Conservation (phyloP, 2,113 vertebrate species). For the Indicator indicator region DNA sequence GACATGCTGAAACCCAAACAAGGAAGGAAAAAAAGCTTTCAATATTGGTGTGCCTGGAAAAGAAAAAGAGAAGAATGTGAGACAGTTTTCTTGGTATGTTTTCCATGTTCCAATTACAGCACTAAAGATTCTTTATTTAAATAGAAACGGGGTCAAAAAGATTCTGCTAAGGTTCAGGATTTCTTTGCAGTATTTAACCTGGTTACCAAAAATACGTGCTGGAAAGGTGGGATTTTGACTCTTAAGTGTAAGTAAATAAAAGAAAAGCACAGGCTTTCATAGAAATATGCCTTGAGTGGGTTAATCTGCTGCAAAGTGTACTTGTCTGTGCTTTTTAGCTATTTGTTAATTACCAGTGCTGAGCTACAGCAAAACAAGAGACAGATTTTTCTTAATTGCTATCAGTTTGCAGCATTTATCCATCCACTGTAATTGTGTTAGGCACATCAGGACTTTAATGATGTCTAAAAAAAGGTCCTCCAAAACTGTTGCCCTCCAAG, state of each 20-base stretch:
- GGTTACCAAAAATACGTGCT: not conserved
- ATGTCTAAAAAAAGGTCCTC: not conserved
- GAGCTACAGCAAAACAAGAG: not conserved
- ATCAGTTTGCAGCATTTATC: not conserved
- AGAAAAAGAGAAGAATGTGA: not conserved
- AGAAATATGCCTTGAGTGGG: not conserved
- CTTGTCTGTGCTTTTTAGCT: not conserved
- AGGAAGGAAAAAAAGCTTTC: not conserved
- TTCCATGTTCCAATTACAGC: not conserved
- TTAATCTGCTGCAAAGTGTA: not conserved
- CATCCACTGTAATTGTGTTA: not conserved
- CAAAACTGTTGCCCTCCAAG: not conserved
- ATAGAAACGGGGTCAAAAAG: not conserved
- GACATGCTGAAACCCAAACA: not conserved
- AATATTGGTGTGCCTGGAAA: not conserved
- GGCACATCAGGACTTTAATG: not conserved
- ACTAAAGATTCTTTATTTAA: conserved; percentile 7
- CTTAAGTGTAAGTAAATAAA: not conserved
- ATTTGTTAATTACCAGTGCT: not conserved
- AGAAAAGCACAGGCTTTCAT: not conserved
- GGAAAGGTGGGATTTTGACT: not conserved
- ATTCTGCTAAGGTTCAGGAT: not conserved
- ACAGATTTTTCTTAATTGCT: not conserved
- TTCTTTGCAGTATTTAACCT: conserved; percentile 22
- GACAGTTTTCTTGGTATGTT: not conserved